Percentiles rank a stretch among this genome's conserved stretches.
These are phyloP conservation scores for Tympanuchus pallidicinctus DNA, from an alignment of 2,113 vertebrate species.

Conservation along the genomic window DNA sequence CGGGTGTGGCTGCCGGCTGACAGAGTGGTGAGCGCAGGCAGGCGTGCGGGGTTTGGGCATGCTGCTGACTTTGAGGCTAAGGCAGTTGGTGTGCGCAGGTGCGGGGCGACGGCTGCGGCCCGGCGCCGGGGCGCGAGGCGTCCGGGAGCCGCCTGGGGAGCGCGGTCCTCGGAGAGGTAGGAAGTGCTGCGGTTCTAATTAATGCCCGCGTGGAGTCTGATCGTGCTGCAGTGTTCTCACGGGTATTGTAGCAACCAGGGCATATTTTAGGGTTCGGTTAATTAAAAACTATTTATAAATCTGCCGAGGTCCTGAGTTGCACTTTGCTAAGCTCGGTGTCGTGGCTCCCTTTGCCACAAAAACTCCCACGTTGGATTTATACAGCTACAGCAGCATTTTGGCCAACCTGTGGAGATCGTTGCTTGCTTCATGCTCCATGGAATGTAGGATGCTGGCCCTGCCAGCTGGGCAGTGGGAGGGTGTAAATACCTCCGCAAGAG, in stretches of 20 bases:
- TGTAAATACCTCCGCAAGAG: background rate
- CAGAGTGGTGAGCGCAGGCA: background rate
- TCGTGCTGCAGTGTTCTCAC: background rate
- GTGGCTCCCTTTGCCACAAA: background rate
- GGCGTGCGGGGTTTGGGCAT: background rate
- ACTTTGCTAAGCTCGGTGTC: background rate
- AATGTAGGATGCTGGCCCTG: fast-evolving
- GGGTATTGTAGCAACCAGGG: constrained; percentile 48
- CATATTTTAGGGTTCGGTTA: constrained; percentile 58
- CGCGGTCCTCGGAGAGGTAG: background rate
- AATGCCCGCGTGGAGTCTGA: constrained; percentile 20
- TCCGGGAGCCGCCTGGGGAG: background rate
- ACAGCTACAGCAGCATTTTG: background rate
- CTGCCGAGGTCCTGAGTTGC: background rate
- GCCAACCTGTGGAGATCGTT: background rate
- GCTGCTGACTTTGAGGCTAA: background rate
- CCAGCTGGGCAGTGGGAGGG: background rate
- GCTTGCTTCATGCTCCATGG: background rate
- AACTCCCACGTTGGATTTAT: fast-evolving
- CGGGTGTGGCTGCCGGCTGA: background rate
- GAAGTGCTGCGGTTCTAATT: constrained; percentile 41
- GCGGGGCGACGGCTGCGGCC: background rate
- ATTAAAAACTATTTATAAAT: constrained; percentile 61
- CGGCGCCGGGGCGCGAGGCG: background rate
- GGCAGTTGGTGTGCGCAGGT: fast-evolving